Evolutionary conservation across 2,888 invertebrate species (phyloP), one percentile per base, ranked within the genome.

Genomic region (Toxonevra muliebris): DNA sequence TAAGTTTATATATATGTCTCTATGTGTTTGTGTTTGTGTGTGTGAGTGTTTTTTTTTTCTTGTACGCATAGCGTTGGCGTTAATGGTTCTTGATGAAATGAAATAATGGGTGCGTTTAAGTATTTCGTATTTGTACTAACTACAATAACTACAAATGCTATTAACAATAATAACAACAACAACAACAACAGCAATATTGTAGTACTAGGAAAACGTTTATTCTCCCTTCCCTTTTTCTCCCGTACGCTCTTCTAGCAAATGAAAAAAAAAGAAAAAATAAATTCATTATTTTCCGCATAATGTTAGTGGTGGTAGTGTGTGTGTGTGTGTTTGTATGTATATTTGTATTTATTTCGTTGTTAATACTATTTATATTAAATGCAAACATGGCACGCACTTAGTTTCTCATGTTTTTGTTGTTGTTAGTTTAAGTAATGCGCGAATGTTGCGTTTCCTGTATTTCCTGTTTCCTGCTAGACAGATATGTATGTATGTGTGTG

Each of bases 51-150:
- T 30, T 4, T 30, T 30, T 30, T 30, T 30, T 30, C 2, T 30
- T 30, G 30, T 30, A 19, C 12, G 10, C 72, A 73, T 79, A 80
- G 78, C 79, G 79, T 80, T 79, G 77, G 78, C 79, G 78, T 78
- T 80, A 80, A 78, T 79, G 79, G 78, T 78, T 78, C 79, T 80
- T 80, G 78, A 79, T 79, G 79, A 79, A 79, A 79, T 79, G 78
- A 79, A 78, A 78, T 80, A 79, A 80, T 79, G 80, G 80, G 80
- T 79, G 79, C 80, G 80, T 80, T 79, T 77, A 80, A 79, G 78
- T 79, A 79, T 78, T 78, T 78, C 77, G 76, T 78, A 76, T 78
- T 79, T 80, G 78, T 78, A 75, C 76, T 76, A 79, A 76, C 74
- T 73, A 71, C 72, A 73, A 54, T 70, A 73, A 48, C 66, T 66